These are phyloP conservation scores for Matsumyia berberina DNA, from an alignment of 2,888 invertebrate genomes.

Conservation along the genomic window DNA sequence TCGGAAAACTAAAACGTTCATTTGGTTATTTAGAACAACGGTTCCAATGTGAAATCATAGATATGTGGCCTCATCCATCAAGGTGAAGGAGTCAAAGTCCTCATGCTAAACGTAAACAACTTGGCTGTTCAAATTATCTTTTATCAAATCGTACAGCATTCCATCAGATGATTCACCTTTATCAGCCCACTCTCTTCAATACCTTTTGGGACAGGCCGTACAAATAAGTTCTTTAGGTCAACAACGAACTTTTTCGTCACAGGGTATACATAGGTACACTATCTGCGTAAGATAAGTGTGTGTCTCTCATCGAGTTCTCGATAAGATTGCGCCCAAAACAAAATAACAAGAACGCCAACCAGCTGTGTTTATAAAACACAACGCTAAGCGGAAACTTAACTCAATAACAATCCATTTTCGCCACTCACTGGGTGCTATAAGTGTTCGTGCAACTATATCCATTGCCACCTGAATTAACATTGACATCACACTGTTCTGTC, in stretches of 20 bases:
- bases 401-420: conserved; percentile 42
- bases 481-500: not conserved
- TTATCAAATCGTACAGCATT: not conserved
- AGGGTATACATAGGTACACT: not conserved
- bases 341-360: conserved; percentile 13
- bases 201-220: not conserved
- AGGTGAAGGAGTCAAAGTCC: not conserved
- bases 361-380: conserved; percentile 50
- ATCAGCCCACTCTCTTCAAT: not conserved
- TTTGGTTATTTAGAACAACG: no score
- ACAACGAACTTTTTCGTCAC: conserved; percentile 21
- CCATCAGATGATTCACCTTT: not conserved
- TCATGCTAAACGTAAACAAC: not conserved
- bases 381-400: conserved; percentile 18
- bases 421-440: not conserved
- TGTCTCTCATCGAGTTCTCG: conserved; percentile 7
- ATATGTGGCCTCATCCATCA: no score
- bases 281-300: conserved; percentile 21
- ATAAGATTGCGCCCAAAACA: conserved; percentile 18
- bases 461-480: conserved; percentile 44
- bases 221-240: conserved; percentile 22
- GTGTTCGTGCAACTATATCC: conserved; percentile 2
- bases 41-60: no score
- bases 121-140: not conserved
- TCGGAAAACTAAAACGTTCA: no score